Evolutionary conservation across 2,888 invertebrate genomes (phyloP), one percentile per base, ranked within the genome.

Genomic region (Lobophora halterata): DNA sequence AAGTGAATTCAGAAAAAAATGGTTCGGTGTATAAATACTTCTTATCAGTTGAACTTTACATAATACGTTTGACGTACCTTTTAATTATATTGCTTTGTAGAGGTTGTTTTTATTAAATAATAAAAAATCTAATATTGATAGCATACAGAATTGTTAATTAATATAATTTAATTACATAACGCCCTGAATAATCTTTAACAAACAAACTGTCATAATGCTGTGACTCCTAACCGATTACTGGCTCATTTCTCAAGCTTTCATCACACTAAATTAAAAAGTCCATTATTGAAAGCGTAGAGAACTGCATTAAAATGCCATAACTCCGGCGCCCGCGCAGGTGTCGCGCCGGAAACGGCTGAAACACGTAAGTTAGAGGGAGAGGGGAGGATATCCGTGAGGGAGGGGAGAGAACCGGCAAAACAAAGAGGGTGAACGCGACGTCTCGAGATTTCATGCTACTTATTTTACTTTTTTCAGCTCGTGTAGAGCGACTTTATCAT

Each of bases 281-380:
- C 69, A 80, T 81, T 79, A 80, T 64, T 64, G 60, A 61, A 47
- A 72, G 65, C 65, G 64, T 68, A 56, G 61, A 65, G 52, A 56
- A 78, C 75, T 74, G 71, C 67, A 82, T 85, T 85, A 81, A 85
- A 85, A 79, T 61, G 67, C 68, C 64, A 80, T 85, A 82, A 82
- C 61, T 80, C 69, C 47, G 49, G 70, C 81, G 76, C 70, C 37
- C 16, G 79, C 81, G 86, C 86, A 87, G 85, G 86, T 87, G 86
- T 78, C 69, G 50, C 64, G 68, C 81, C 87, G 86, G 86, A 86
- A 79, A 72, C 66, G 66, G 66, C 79, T 80, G 83, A 77, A 83
- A 74, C 60, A 49, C 41, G 38, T n/a, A n/a, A 54, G 41, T 40
- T 37, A 11, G 27, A 27, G 41, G 31, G 26, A 17, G 11, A 13